Conservation (phyloP, 2,797 vertebrate genomes). For the Cyprinella venusta region DNA sequence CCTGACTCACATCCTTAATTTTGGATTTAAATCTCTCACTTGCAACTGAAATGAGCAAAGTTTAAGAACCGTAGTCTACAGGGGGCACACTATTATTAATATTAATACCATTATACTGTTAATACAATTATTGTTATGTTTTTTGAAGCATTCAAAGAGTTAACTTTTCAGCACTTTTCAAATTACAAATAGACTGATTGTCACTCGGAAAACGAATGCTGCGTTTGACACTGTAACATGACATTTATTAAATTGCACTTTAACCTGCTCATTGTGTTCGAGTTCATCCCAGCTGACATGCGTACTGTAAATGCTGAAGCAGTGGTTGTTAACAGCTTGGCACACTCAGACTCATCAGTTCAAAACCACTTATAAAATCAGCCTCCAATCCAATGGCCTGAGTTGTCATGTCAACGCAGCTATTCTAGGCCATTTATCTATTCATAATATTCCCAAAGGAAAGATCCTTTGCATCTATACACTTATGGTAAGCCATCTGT, state of each 20-base stretch:
- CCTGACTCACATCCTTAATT: slow-evolving; percentile 28
- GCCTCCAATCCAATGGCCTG: slow-evolving; percentile 37
- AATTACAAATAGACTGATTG: not conserved
- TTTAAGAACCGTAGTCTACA: not conserved
- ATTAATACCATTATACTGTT: not conserved
- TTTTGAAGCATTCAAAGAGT: not conserved
- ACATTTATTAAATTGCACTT: slow-evolving; percentile 14
- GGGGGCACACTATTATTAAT: not conserved
- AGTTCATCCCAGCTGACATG: slow-evolving; percentile 20
- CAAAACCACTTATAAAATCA: slow-evolving; percentile 61
- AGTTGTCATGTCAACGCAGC: slow-evolving; percentile 56
- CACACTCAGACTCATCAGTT: slow-evolving; percentile 23
- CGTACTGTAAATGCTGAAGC: slow-evolving; percentile 17
- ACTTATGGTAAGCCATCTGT: slow-evolving; percentile 55
- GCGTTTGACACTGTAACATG: not conserved
- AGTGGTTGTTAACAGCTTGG: slow-evolving; percentile 32
- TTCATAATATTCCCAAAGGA: slow-evolving; percentile 58
- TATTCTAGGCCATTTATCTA: slow-evolving; percentile 50
- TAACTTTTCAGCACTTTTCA: not conserved
- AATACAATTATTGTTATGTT: not conserved
- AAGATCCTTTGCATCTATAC: slow-evolving; percentile 51
- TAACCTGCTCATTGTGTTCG: slow-evolving; percentile 9
- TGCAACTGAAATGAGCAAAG: not conserved
- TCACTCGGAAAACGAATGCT: not conserved
- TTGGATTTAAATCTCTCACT: slow-evolving; percentile 23